A percentile compares a stretch with the other conserved stretches of the same genome.
phyloP scores from a whole-genome alignment of 2,797 vertebrate genomes.

The Clarias laeviceps region DNA sequence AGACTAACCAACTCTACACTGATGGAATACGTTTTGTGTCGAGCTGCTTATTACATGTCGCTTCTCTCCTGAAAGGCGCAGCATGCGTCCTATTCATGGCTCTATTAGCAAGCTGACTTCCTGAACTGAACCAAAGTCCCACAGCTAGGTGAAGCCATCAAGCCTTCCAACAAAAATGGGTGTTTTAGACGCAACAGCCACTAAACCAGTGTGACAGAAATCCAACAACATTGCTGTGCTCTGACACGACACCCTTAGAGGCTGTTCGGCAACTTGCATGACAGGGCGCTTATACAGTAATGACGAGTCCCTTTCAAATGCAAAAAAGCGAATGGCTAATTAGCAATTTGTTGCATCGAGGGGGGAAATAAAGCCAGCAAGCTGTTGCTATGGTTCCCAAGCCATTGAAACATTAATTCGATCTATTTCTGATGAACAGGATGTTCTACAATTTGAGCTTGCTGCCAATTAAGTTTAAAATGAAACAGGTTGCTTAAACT shows the following conservation, averaged over 20 bases:
- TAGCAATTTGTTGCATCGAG: slow-evolving; percentile 14
- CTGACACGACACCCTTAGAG: slow-evolving; percentile 13
- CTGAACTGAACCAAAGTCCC: slow-evolving; percentile 36
- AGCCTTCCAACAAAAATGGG: slow-evolving; percentile 4
- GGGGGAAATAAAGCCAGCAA: not conserved
- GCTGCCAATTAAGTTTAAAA: not conserved
- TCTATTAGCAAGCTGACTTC: slow-evolving; percentile 39
- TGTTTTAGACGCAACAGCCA: slow-evolving; percentile 25
- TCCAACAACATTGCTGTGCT: slow-evolving; percentile 30
- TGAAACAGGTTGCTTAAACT: not conserved
- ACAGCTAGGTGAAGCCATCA: slow-evolving; percentile 35
- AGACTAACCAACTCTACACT: not conserved
- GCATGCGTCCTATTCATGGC: slow-evolving; percentile 30
- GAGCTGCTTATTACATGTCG: slow-evolving; percentile 28
- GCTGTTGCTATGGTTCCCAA: slow-evolving; percentile 6
- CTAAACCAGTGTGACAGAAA: slow-evolving; percentile 31
- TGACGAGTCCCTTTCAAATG: slow-evolving; percentile 34
- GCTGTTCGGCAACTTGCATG: slow-evolving; percentile 14
- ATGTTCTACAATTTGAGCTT: not conserved
- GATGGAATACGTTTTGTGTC: slow-evolving; percentile 31
- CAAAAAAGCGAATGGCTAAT: slow-evolving; percentile 19
- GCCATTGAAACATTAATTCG: not conserved
- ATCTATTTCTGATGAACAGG: not conserved
- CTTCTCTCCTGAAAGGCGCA: slow-evolving; percentile 32
- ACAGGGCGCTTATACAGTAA: not conserved